Percentiles rank a stretch among this genome's conserved stretches.
These are phyloP conservation scores for Ypsolopha sequella DNA, from an alignment of 2,888 invertebrate species.

Conservation along the genomic window DNA sequence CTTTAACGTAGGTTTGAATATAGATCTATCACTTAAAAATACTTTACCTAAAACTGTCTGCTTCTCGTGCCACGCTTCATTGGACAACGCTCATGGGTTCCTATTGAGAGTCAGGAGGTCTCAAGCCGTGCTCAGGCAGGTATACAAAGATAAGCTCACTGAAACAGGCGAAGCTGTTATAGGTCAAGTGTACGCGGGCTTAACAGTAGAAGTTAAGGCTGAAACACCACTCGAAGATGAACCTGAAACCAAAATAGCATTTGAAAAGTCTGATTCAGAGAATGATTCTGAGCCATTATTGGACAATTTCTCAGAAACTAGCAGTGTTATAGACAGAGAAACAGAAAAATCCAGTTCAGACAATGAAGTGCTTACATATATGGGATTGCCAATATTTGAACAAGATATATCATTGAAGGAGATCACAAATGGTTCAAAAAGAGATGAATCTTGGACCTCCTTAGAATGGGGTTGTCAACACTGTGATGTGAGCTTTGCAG, in stretches of 20 bases:
- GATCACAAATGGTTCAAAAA: not conserved
- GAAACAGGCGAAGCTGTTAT: too few species aligned
- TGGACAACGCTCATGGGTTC: constrained; percentile 11
- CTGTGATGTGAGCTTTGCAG: constrained; percentile 7
- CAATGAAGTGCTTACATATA: not conserved
- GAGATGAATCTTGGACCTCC: constrained; percentile 10
- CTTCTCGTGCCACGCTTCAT: constrained; percentile 7
- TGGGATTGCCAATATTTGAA: not conserved
- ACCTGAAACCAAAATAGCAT: not conserved
- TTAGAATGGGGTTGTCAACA: constrained; percentile 13
- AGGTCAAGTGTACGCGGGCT: not conserved
- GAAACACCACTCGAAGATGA: not conserved
- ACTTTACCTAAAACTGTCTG: constrained; percentile 13
- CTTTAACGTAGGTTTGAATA: constrained; percentile 3
- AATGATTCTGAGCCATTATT: too few species aligned
- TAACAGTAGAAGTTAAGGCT: not conserved
- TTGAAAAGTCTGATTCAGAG: too few species aligned
- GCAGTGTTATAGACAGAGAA: not conserved
- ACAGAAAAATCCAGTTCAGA: not conserved
- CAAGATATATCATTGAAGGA: not conserved
- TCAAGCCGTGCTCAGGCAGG: not conserved
- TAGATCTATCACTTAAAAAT: constrained; percentile 8
- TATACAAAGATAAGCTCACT: not conserved
- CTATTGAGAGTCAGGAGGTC: constrained; percentile 4
- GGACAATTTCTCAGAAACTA: too few species aligned